phyloP scores from a whole-genome alignment of 2,888 invertebrate genomes.

The Cheilosia variabilis region DNA sequence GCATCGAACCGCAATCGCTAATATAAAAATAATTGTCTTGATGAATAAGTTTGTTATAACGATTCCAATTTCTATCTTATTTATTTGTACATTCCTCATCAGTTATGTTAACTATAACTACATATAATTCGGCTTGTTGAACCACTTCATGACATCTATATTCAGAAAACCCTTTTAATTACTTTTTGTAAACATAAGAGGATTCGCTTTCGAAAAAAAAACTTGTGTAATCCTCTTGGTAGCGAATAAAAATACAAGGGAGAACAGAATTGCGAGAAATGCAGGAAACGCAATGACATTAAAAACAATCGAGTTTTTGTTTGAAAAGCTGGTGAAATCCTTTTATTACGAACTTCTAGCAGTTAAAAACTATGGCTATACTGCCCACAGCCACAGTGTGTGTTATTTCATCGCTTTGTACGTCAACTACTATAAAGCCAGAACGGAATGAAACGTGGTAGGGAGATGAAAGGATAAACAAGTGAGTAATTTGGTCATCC shows the following conservation, averaged over 20 bases:
- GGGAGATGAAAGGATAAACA: slow-evolving; percentile 14
- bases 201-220: slow-evolving; percentile 11
- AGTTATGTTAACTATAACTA: neutral
- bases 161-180: slow-evolving; percentile 9
- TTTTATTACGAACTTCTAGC: slow-evolving; percentile 21
- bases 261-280: slow-evolving; percentile 2
- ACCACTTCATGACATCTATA: slow-evolving; percentile 1
- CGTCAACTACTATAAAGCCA: neutral
- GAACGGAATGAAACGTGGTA: slow-evolving; percentile 2
- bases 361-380: slow-evolving; percentile 9
- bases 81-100: no score
- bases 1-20: no score
- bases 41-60: no score
- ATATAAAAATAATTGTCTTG: no score
- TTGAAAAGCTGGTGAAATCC: slow-evolving; percentile 18
- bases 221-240: slow-evolving; percentile 6
- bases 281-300: slow-evolving; percentile 14
- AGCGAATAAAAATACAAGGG: neutral
- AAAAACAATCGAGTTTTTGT: slow-evolving; percentile 37
- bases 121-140: no score
- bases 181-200: slow-evolving; percentile 24
- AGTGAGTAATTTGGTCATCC: slow-evolving; percentile 11
- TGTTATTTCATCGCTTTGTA: slow-evolving; percentile 5
- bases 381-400: slow-evolving; percentile 2
- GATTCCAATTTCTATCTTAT: no score